phyloP scores from a whole-genome alignment of 2,888 invertebrate species.

The Cryptocheilus praepositus region DNA sequence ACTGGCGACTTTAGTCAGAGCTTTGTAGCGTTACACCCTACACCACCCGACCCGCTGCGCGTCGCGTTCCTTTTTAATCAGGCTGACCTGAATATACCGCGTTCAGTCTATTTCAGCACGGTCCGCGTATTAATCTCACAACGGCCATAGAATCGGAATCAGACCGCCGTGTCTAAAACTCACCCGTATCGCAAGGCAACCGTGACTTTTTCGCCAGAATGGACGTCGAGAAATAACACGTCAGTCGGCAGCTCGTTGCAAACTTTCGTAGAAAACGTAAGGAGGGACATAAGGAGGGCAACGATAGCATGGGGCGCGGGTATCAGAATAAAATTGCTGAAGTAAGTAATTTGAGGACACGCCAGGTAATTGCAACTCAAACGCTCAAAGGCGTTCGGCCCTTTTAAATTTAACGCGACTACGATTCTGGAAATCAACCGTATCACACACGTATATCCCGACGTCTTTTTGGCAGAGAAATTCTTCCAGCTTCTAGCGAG shows the following conservation, averaged over 20 bases:
- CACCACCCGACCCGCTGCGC: no score
- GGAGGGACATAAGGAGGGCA: background rate
- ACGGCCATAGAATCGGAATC: no score
- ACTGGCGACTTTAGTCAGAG: no score
- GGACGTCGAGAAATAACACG: background rate
- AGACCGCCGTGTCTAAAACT: no score
- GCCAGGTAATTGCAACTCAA: conserved; percentile 66
- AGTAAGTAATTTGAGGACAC: conserved; percentile 64
- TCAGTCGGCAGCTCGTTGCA: no score
- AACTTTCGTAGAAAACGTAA: background rate
- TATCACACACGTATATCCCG: conserved; percentile 10
- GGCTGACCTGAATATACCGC: no score
- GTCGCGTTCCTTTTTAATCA: no score
- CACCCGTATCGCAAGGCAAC: no score
- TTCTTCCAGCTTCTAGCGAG: no score
- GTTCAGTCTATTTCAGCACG: no score
- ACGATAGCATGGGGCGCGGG: background rate
- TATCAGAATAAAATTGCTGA: conserved; percentile 59
- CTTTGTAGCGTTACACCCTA: no score
- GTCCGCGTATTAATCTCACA: no score
- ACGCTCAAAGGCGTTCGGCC: conserved; percentile 57
- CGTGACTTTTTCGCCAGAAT: background rate
- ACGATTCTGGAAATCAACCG: conserved; percentile 23
- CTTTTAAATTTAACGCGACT: conserved; percentile 57
- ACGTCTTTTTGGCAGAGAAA: conserved; percentile 16